Evolutionary conservation across 2,888 invertebrate species (phyloP).

Genomic region (Lasiommata megera): DNA sequence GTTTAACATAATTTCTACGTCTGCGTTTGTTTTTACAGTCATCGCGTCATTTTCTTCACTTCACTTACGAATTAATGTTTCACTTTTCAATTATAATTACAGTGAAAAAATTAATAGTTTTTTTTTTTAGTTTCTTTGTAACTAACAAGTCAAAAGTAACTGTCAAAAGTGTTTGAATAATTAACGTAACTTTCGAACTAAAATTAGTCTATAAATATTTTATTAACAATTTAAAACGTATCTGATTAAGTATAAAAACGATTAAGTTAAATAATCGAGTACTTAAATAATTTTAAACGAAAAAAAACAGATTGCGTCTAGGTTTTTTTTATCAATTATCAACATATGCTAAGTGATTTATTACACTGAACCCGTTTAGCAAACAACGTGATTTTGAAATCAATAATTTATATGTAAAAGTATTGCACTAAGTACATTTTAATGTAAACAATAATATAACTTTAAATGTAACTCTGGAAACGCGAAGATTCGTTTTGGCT

Average conservation of each 20-base stretch:
- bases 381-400: conserved; percentile 11
- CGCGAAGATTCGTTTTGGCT: conserved; percentile 28
- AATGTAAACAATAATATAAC: conserved; percentile 34
- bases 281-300: background rate
- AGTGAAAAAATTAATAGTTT: too few relatives aligned
- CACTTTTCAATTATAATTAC: conserved; percentile 13
- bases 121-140: too few relatives aligned
- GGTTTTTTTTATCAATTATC: background rate
- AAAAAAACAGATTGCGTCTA: background rate
- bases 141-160: too few relatives aligned
- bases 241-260: too few relatives aligned
- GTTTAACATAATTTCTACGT: background rate
- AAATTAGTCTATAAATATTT: too few relatives aligned
- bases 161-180: too few relatives aligned
- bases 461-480: conserved; percentile 38
- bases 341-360: conserved; percentile 2
- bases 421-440: conserved; percentile 60
- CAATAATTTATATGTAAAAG: conserved; percentile 12
- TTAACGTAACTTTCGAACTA: too few relatives aligned
- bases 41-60: conserved; percentile 7
- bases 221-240: too few relatives aligned
- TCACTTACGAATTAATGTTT: conserved; percentile 11
- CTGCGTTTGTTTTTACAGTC: background rate
- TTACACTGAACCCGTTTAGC: conserved; percentile 12
- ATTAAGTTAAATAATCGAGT: too few relatives aligned